Base-by-base conservation (phyloP, 2,113 vertebrate species). In the Bos indicus region DNA sequence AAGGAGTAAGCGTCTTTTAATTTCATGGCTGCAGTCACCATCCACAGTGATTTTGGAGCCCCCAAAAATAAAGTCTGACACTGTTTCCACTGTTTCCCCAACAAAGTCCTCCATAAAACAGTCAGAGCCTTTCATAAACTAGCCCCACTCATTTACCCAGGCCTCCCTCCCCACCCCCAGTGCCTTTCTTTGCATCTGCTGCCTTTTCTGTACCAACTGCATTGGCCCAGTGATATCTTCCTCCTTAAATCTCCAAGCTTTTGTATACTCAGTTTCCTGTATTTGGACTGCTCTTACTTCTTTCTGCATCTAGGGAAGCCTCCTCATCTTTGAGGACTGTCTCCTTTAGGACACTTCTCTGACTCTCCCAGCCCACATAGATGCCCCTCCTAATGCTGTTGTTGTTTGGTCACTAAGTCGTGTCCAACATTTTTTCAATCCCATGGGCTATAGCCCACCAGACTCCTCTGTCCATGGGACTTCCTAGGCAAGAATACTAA, bases 121-220 rank as follows among this genome's bases (percentile, higher is more conserved):
- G 30, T 77, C 40, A 64, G 80, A 67, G n/a, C 5, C 59, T 81
- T 30, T 54, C 12, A 64, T 48, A 25, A 83, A 62, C 19, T 57
- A 46, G 3, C 1, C n/a, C 51, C 52, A 14, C 21, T 84, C 87
- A 36, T 11, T 46, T 4, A 21, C 19, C 48, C 30, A 16, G 0
- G 21, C 7, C n/a, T 5, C 30, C 23, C 0, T 10, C 17, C 28
- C 1, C 21, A 11, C 11, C 48, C 23, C 8, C 12, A 25, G 33
- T 26, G 7, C 8, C 23, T 36, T 90, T 43, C 40, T n/a, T 26
- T 54, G 11, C 30, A 26, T 12, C 57, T 43, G 19, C 56, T 74
- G 10, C 43, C 46, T 74, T 51, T 43, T 82, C 48, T 81, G 21
- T 59, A 7, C 12, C 40, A 82, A 90, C 14, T 16, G 60, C n/a